These are phyloP conservation scores for Pollenia angustigena DNA, from an alignment of 2,888 invertebrate species.

Conservation along the genomic window DNA sequence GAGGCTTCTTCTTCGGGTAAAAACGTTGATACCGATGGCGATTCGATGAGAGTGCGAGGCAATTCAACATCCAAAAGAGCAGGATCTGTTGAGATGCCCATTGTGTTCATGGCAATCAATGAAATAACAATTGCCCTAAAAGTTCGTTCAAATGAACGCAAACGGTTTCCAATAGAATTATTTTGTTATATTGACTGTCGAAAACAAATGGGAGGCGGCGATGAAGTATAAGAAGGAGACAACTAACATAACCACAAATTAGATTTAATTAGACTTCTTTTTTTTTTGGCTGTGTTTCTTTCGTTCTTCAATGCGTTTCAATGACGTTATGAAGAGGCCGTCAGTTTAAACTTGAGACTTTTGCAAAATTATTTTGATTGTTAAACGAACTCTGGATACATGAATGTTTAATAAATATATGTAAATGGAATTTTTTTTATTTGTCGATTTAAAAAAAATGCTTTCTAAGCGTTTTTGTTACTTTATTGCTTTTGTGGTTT, in stretches of 20 bases:
- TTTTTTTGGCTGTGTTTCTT: constrained; percentile 8
- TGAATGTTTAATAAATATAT: neutral
- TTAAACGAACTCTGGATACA: too few relatives aligned
- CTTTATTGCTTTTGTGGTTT: neutral
- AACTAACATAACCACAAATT: constrained; percentile 52
- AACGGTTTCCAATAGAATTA: neutral
- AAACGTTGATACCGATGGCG: constrained; percentile 83
- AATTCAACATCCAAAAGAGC: constrained; percentile 81
- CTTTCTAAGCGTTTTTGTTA: constrained; percentile 41
- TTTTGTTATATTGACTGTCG: constrained; percentile 23
- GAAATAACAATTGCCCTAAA: neutral
- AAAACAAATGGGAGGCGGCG: neutral
- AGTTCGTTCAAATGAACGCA: neutral
- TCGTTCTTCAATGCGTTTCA: neutral
- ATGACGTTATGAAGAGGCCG: constrained; percentile 16
- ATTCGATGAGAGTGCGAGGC: constrained; percentile 80
- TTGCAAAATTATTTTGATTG: constrained; percentile 2
- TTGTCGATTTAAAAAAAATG: constrained; percentile 28
- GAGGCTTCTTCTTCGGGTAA: constrained; percentile 87
- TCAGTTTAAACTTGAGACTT: constrained; percentile 40
- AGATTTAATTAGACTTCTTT: neutral
- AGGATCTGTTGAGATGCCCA: constrained; percentile 82
- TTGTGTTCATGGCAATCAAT: constrained; percentile 76
- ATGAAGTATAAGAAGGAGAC: constrained; percentile 10
- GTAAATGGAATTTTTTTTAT: constrained; percentile 12